A percentile compares a stretch with the other conserved stretches of the same genome.
These are phyloP conservation scores for Mionectes macconnelli DNA, from an alignment of 2,113 vertebrate genomes.

Conservation along the genomic window DNA sequence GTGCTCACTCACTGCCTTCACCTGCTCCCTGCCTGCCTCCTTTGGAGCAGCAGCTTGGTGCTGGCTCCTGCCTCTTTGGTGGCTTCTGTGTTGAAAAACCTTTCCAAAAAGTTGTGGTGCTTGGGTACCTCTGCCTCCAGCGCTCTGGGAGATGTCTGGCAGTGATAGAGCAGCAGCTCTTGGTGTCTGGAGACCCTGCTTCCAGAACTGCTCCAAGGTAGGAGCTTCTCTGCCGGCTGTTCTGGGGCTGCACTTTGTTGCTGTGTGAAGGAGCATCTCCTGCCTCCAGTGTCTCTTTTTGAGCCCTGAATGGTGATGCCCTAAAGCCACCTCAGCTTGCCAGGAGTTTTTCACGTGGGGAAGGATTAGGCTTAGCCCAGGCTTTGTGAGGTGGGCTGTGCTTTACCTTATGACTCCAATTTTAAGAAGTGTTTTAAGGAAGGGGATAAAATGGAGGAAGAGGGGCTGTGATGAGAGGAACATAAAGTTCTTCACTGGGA, in stretches of 20 bases:
- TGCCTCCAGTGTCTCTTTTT: background rate
- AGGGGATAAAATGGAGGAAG: background rate
- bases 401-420: fast-evolving
- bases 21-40: background rate
- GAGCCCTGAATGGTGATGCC: fast-evolving
- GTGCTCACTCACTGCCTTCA: background rate
- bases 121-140: background rate
- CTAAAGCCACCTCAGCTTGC: background rate
- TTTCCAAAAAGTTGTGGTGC: too few relatives aligned
- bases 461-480: background rate
- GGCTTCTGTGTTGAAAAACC: background rate
- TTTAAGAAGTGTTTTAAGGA: background rate
- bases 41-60: background rate
- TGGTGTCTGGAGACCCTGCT: background rate
- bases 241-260: background rate
- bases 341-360: background rate
- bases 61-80: fast-evolving
- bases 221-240: background rate
- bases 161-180: background rate
- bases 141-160: background rate
- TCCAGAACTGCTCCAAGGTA: background rate
- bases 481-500: background rate
- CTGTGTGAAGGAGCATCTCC: background rate
- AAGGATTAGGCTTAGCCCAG: too few relatives aligned
- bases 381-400: background rate